Evolutionary conservation across 1,140 invertebrate genomes (phyloP), one percentile per base, ranked within the genome.

Genomic region (Drosophila nebulosa): DNA sequence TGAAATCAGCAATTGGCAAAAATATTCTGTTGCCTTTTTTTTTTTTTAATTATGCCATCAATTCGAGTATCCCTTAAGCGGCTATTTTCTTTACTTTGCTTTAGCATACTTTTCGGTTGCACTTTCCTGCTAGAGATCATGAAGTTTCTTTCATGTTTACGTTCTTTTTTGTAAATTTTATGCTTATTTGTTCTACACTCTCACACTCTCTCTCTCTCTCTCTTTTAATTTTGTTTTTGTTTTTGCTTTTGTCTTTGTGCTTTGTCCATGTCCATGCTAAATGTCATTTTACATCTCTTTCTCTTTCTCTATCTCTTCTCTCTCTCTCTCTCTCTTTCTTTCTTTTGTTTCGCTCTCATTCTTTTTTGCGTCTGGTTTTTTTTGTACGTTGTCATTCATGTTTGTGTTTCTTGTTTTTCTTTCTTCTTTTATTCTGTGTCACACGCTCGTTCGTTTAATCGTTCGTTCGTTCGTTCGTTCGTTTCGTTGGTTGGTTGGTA

Each of bases 271-370:
- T 32, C 30, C 30, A 12, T 75, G 78, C 81, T 83, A 65, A 88
- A 72, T 80, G 78, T 78, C 60, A 70, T 65, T 79, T 61, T 75
- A 46, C 64, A 67, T 86, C 64, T 88, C 66, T 79, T 71, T 71
- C 69, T 59, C 64, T 79, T 65, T 80, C 69, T 89, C 62, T 69
- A 59, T 57, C 53, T 50, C 27, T 79, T 27, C 58, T 55, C 58
- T 69, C 36, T 74, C 65, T 58, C 58, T 67, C 59, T 66, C 57
- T 74, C 59, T 55, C 58, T 39, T 26, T 67, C 57, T 74, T 18
- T 39, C 14, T 39, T 16, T 39, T 16, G 32, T 56, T 66, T 24
- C 59, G 21, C 32, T 64, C 30, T 64, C 26, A 16, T 52, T 56
- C 30, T 18, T 58, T 84, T 22, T 85, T 79, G 63, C 71, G 58